Conservation (phyloP, 2,888 invertebrate genomes). For the Thymelicus lineola region DNA sequence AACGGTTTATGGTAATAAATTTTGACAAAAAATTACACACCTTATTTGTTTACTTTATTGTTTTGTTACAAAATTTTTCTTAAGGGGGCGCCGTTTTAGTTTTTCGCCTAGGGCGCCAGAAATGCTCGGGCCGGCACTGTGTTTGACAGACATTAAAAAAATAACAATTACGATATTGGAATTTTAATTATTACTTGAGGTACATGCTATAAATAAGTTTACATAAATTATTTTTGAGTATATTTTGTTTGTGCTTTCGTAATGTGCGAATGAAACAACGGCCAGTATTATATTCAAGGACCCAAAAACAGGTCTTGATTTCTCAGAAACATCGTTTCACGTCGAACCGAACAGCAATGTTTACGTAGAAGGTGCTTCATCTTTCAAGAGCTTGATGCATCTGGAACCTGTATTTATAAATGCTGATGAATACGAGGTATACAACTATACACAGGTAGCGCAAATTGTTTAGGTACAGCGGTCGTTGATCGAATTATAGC, state of each 20-base stretch:
- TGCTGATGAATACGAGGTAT: conserved; percentile 32
- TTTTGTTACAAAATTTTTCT: too few relatives aligned
- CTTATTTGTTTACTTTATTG: too few relatives aligned
- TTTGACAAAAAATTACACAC: too few relatives aligned
- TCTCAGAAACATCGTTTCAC: conserved; percentile 28
- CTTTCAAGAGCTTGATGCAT: conserved; percentile 48
- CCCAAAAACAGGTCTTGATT: conserved; percentile 23
- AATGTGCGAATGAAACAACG: conserved; percentile 17
- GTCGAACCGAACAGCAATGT: conserved; percentile 38
- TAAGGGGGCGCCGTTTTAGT: too few relatives aligned
- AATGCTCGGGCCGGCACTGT: too few relatives aligned
- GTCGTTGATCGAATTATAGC: conserved; percentile 5
- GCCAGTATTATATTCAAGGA: conserved; percentile 19
- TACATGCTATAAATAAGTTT: too few relatives aligned
- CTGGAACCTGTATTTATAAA: conserved; percentile 48
- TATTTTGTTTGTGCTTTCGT: conserved; percentile 7
- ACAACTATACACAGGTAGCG: neutral
- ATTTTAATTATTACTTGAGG: too few relatives aligned
- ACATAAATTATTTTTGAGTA: neutral
- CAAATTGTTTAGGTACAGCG: conserved; percentile 3
- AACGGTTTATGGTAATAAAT: too few relatives aligned
- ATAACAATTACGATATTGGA: too few relatives aligned
- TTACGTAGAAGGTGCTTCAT: conserved; percentile 45
- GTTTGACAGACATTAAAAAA: too few relatives aligned
- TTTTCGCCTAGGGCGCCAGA: too few relatives aligned